Base-by-base conservation (phyloP, 2,113 vertebrate genomes). In the Campylorhamphus procurvoides region DNA sequence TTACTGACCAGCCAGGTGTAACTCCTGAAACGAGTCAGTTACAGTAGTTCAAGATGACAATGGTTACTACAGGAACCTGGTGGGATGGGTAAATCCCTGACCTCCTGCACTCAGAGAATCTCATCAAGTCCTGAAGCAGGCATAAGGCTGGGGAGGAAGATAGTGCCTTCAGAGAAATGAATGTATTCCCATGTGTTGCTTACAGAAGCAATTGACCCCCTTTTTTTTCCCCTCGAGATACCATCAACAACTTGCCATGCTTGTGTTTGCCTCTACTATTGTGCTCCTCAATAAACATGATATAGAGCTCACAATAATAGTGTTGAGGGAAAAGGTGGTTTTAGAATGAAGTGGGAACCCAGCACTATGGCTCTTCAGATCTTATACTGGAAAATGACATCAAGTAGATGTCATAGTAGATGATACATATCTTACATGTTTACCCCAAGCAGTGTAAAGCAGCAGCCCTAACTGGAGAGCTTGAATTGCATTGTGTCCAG, bases 351-450 rank as follows among this genome's bases (percentile, higher is more conserved):
- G 14, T 1, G 2, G 31, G 25, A 79, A 3, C 49, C 39, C 50
- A 87, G 33, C 35, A 68, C 9, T 10, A 64, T 3, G 7, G 37
- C 18, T 47, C 28, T 25, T 75, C 52, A 64, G 27, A 59, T 29
- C 37, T 66, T 28, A 9, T 13, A 49, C 0, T 52, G 31, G 40
- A 37, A 69, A 92, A 20, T 18, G 6, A 18, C 40, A 74, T 4
- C 2, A 2, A 47, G 24, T 8, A 28, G 0, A 22, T 4, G 4
- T 19, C 1, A 6, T 0, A 47, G 24, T 8, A 28, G 0, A 22
- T 4, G 4, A 23, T 1, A 6, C 0, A 0, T 37, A 50, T 20
- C 28, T n/a, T n/a, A 37, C 0, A 6, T 6, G 23, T 20, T 69
- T 8, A 3, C 28, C 27, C 35, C 2, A 4, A 78, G 55, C 1